These are phyloP conservation scores for Oreocharis arfaki DNA, from an alignment of 2,113 vertebrate genomes.

Conservation along the genomic window DNA sequence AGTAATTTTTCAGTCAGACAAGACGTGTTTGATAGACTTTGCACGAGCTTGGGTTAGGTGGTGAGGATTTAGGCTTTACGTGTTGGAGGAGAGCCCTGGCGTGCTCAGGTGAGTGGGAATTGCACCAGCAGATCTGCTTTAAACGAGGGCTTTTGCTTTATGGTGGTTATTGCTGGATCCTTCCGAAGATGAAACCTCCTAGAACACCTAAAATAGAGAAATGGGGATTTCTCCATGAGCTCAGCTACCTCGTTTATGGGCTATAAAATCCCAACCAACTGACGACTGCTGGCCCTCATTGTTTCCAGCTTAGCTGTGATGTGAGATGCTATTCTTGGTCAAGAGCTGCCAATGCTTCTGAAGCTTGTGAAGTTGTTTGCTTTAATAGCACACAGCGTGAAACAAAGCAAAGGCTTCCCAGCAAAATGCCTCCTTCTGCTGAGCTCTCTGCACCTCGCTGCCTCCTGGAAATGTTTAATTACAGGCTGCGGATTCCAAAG, in stretches of 20 bases:
- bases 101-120: not conserved
- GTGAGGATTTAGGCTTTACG: not conserved
- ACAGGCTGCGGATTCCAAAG: not conserved
- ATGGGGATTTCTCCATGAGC: not conserved
- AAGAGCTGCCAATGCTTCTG: not conserved
- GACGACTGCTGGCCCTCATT: not conserved
- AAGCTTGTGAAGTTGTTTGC: not conserved
- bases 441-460: not conserved
- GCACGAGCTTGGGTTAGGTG: not conserved
- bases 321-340: constrained; percentile 2
- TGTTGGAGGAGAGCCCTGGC: not conserved
- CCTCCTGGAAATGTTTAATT: constrained; percentile 6
- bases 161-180: not conserved
- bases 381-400: constrained; percentile 27
- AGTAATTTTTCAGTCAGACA: not conserved
- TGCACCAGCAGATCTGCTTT: not conserved
- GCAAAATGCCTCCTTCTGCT: constrained; percentile 12
- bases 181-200: not conserved
- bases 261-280: not conserved
- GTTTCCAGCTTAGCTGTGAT: not conserved
- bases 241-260: not conserved
- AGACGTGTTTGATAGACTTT: not conserved
- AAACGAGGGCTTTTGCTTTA: not conserved
- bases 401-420: constrained; percentile 27
- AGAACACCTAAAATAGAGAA: not conserved